Evolutionary conservation across 1,140 invertebrate species (phyloP).

Genomic region (Pachypeltis micranthus): DNA sequence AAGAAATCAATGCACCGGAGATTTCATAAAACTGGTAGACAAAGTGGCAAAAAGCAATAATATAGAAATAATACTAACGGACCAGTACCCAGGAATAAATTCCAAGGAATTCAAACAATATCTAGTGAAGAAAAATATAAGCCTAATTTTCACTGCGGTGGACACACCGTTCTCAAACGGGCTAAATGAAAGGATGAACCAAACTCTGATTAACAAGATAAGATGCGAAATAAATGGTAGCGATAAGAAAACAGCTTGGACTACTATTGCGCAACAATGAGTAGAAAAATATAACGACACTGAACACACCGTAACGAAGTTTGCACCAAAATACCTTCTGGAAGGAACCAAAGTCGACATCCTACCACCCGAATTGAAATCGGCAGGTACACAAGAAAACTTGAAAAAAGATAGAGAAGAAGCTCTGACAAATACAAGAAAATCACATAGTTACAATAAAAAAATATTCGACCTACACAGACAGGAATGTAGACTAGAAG

Average conservation of each 20-base stretch:
- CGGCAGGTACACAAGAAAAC: too few species aligned
- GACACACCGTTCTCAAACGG: slow-evolving; percentile 23
- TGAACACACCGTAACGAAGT: slow-evolving; percentile 8
- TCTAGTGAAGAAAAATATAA: slow-evolving; percentile 15
- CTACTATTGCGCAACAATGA: slow-evolving; percentile 13
- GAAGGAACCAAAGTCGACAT: not conserved
- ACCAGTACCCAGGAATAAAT: slow-evolving; percentile 33
- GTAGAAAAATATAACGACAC: slow-evolving; percentile 10
- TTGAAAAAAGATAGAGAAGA: not conserved
- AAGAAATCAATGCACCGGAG: slow-evolving; percentile 30
- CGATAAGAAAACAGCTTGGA: slow-evolving; percentile 13
- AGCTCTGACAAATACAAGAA: not conserved
- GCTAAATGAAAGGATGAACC: slow-evolving; percentile 19
- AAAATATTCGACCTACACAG: not conserved
- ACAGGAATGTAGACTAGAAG: not conserved
- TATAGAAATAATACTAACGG: slow-evolving; percentile 30
- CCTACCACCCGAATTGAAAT: not conserved
- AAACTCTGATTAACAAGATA: slow-evolving; percentile 20
- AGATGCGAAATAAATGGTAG: slow-evolving; percentile 12
- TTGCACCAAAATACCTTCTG: slow-evolving; percentile 10
- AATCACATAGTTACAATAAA: not conserved
- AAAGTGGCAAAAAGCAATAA: slow-evolving; percentile 21
- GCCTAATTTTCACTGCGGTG: slow-evolving; percentile 20
- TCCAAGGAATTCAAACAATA: slow-evolving; percentile 28
- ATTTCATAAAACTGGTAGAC: slow-evolving; percentile 34